These are phyloP conservation scores for Leucosticte australis DNA, from an alignment of 2,113 vertebrate genomes.

Conservation along the genomic window DNA sequence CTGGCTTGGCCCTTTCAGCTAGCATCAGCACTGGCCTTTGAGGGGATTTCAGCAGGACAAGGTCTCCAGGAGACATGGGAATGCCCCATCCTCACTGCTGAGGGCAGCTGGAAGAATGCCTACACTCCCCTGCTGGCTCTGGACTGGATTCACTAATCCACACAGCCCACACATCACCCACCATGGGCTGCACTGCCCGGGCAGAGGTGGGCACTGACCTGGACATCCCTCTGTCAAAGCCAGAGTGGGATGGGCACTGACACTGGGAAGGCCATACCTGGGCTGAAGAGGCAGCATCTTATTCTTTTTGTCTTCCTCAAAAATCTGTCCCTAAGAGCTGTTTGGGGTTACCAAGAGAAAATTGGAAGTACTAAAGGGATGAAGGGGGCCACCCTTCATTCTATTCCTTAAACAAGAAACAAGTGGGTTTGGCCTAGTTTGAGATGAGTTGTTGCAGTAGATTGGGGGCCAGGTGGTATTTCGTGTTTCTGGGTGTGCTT, in stretches of 20 bases:
- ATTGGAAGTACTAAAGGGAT: background rate
- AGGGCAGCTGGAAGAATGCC: background rate
- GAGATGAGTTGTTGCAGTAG: background rate
- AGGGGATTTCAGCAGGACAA: background rate
- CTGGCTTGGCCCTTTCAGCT: too few species aligned
- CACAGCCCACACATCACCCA: background rate
- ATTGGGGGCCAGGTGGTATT: background rate
- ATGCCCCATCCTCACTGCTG: background rate
- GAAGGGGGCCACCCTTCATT: background rate
- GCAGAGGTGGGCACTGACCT: background rate
- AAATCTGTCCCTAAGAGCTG: background rate
- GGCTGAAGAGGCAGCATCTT: background rate
- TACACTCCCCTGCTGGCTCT: background rate
- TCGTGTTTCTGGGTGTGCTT: background rate
- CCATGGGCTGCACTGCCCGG: fast-evolving
- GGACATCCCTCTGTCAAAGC: background rate
- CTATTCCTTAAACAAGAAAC: background rate
- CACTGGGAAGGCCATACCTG: fast-evolving
- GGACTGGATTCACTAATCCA: background rate
- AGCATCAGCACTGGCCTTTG: background rate
- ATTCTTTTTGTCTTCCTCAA: background rate
- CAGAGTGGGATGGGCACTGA: fast-evolving
- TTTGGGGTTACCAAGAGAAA: background rate
- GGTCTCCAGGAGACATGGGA: background rate
- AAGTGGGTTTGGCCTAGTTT: background rate